Percentiles rank a stretch among this genome's conserved stretches.
Conservation (phyloP, 2,888 invertebrate species). For the Saturnia japonica region DNA sequence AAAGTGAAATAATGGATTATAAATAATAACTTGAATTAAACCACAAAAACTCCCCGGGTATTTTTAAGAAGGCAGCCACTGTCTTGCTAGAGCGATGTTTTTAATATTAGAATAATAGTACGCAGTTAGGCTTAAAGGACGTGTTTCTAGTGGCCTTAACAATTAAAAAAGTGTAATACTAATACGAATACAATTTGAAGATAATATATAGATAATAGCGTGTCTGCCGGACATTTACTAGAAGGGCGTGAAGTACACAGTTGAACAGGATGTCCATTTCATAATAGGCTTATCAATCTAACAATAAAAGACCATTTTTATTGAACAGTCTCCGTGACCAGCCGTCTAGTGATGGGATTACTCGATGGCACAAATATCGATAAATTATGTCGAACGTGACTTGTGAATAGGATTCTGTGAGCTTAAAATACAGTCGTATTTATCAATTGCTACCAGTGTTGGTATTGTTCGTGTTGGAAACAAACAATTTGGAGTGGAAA, state of each 20-base stretch:
- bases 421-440: not conserved
- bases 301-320: constrained; percentile 17
- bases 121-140: no score
- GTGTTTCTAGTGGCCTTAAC: no score
- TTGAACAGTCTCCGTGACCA: constrained; percentile 26
- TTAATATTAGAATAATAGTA: no score
- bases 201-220: not conserved
- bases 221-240: not conserved
- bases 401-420: not conserved
- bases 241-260: not conserved
- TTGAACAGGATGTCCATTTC: constrained; percentile 10
- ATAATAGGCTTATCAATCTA: constrained; percentile 22
- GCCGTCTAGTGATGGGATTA: constrained; percentile 33
- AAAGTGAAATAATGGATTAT: no score
- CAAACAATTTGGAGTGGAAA: not conserved
- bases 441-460: constrained; percentile 2
- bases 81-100: no score
- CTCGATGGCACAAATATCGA: constrained; percentile 20
- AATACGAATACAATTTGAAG: no score
- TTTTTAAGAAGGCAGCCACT: no score
- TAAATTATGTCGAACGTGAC: constrained; percentile 13
- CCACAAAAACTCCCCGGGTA: no score
- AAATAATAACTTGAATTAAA: no score
- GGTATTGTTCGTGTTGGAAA: not conserved
- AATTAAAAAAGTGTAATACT: no score